phyloP scores from a whole-genome alignment of 23 tunicate genomes.

The Halocynthia roretzi region DNA sequence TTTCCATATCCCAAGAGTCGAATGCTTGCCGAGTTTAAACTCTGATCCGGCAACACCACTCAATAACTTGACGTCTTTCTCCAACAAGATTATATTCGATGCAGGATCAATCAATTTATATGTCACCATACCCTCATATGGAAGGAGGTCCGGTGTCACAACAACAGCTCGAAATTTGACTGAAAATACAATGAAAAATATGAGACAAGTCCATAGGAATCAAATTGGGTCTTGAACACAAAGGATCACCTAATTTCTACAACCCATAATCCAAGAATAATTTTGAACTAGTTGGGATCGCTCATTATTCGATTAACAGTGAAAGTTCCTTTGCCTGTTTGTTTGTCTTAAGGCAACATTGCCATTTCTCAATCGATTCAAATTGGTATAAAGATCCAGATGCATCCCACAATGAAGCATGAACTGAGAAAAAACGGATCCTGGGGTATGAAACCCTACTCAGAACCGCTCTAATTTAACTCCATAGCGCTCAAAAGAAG shows the following conservation, averaged over 20 bases:
- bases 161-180: conserved; percentile 83
- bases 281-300: no score
- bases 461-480: no score
- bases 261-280: no score
- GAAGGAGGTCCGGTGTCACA: conserved; percentile 52
- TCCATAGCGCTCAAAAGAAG: no score
- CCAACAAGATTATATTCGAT: conserved; percentile 51
- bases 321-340: not conserved
- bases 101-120: conserved; percentile 73
- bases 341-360: no score
- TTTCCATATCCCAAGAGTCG: conserved; percentile 26
- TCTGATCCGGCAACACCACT: conserved; percentile 83
- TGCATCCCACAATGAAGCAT: no score
- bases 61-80: conserved; percentile 26
- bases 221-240: not conserved
- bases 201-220: not conserved
- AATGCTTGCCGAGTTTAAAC: conserved; percentile 48
- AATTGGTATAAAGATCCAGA: no score
- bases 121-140: conserved; percentile 35
- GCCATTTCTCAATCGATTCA: no score
- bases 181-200: conserved; percentile 24
- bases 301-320: not conserved
- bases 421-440: no score
- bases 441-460: no score
- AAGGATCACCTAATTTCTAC: conserved; percentile 7